Percentiles rank a stretch among this genome's conserved stretches.
Conservation (phyloP, 2,113 vertebrate genomes). For the Peromyscus maniculatus region DNA sequence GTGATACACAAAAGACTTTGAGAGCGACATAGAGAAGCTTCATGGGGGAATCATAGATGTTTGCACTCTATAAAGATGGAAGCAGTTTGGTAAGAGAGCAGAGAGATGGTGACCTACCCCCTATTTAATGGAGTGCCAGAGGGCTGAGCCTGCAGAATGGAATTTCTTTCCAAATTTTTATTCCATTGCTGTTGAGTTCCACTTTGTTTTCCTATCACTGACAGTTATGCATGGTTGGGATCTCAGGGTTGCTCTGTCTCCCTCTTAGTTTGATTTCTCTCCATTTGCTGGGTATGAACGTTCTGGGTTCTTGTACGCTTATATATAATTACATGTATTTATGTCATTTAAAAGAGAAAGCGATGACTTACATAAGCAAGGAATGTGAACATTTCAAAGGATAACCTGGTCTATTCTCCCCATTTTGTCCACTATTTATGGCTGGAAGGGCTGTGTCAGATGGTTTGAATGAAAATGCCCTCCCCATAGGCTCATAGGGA, state of each 20-base stretch:
- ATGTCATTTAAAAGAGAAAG: conserved; percentile 38
- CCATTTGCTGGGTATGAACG: background rate
- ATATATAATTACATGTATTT: background rate
- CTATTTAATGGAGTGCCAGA: background rate
- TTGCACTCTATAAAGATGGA: background rate
- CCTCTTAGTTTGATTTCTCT: conserved; percentile 34
- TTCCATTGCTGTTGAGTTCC: conserved; percentile 16
- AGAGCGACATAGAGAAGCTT: background rate
- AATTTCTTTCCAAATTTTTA: conserved; percentile 19
- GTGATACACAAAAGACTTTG: background rate
- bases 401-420: too few species aligned
- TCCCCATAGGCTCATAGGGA: background rate
- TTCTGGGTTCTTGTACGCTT: conserved; percentile 43
- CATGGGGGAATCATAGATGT: background rate
- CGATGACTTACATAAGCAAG: conserved; percentile 23
- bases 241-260: background rate
- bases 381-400: background rate
- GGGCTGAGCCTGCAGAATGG: background rate
- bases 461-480: background rate
- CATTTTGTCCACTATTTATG: background rate
- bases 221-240: background rate
- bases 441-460: background rate
- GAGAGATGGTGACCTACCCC: background rate
- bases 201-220: background rate
- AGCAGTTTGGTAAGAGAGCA: background rate